A percentile compares a stretch with the other conserved stretches of the same genome.
phyloP scores from a whole-genome alignment of 2,113 vertebrate species.

The Leucopsar rothschildi region DNA sequence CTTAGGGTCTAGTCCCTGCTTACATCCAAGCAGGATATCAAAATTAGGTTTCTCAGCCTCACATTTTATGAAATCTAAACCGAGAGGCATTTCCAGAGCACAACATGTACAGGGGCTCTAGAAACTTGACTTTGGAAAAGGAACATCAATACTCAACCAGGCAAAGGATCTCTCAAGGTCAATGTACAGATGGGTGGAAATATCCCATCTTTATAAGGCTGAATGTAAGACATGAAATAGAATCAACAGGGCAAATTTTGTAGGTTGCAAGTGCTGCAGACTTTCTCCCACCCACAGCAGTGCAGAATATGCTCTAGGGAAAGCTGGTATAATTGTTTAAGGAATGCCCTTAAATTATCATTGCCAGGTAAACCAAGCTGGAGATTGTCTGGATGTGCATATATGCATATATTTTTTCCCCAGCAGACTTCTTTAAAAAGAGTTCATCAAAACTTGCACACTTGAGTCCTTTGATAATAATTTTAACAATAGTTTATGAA shows the following conservation, averaged over 20 bases:
- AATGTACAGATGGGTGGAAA: background rate
- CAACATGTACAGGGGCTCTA: background rate
- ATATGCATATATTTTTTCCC: background rate
- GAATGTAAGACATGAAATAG: background rate
- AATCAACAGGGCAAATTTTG: background rate
- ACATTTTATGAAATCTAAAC: background rate
- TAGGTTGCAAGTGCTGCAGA: background rate
- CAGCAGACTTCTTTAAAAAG: background rate
- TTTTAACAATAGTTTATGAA: background rate
- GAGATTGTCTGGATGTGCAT: background rate
- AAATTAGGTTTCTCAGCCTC: background rate
- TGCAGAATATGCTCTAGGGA: background rate
- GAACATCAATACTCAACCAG: background rate
- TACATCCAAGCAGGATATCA: background rate
- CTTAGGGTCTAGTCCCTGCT: background rate
- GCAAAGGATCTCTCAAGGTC: background rate
- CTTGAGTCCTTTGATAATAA: background rate
- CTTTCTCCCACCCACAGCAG: background rate
- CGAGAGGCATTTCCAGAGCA: background rate
- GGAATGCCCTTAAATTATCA: background rate
- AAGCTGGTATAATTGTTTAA: background rate
- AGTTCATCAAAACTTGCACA: background rate
- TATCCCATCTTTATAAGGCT: background rate
- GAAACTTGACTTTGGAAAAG: background rate
- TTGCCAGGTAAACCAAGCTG: background rate